Evolutionary conservation across 30 jellyfish, hydroid and myxozoan genomes (phyloP).

Genomic region (Aurelia aurita): DNA sequence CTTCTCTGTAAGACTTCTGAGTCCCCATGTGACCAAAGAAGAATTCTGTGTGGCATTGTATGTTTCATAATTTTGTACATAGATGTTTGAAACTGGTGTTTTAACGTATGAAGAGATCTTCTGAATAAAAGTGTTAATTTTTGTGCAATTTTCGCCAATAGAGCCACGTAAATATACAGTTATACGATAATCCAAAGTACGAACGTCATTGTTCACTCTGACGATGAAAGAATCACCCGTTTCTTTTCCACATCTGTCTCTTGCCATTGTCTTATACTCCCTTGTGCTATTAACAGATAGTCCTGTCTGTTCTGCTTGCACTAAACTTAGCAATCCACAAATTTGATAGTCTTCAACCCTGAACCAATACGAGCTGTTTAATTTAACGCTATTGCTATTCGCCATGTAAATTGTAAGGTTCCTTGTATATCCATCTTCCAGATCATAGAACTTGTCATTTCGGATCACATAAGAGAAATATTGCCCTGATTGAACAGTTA

Average conservation of each 20-base stretch:
- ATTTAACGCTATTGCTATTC: not conserved
- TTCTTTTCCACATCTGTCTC: constrained; percentile 85
- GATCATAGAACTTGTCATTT: constrained; percentile 77
- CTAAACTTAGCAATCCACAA: constrained; percentile 71
- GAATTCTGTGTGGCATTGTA: constrained; percentile 34
- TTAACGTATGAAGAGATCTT: constrained; percentile 66
- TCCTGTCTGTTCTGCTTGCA: not conserved
- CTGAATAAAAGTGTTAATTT: constrained; percentile 37
- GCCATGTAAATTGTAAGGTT: constrained; percentile 64
- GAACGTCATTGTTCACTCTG: constrained; percentile 4
- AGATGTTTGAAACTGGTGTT: constrained; percentile 30
- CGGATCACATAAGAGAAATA: constrained; percentile 59
- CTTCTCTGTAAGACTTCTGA: constrained; percentile 53
- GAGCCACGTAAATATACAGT: constrained; percentile 25
- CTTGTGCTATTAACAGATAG: not conserved
- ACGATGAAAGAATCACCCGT: constrained; percentile 55
- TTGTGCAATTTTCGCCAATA: constrained; percentile 69
- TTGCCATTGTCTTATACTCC: constrained; percentile 70
- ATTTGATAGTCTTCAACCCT: constrained; percentile 50
- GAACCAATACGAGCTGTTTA: constrained; percentile 61
- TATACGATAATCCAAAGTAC: constrained; percentile 25
- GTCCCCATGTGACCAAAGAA: constrained; percentile 79
- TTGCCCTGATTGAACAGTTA: constrained; percentile 65
- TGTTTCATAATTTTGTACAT: constrained; percentile 28
- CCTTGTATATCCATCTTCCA: constrained; percentile 92